Evolutionary conservation across 2,113 vertebrate genomes (phyloP), one percentile per base, ranked within the genome.

Genomic region (Trachemys scripta): DNA sequence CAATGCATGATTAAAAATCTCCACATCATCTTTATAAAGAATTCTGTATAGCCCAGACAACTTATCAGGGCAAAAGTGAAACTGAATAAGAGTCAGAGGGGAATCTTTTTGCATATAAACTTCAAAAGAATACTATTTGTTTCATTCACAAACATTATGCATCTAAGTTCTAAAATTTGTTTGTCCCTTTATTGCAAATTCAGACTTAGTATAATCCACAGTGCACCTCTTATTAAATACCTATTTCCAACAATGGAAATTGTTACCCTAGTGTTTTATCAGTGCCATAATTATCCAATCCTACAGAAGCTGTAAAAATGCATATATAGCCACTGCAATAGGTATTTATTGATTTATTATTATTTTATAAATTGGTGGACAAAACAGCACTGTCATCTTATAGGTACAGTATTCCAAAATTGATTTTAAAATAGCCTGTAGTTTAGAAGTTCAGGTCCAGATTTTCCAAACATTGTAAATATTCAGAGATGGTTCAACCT

Each of bases 141-240:
- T 72, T 72, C 19, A 72, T 72, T 72, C n/a, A 38, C n/a, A 89
- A 86, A 38, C 82, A 10, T 45, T 92, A 14, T 88, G 13, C 17
- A 69, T 75, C 50, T 89, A 85, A 62, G 50, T 88, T 53, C 49
- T 92, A 49, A 80, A 9, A 27, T 72, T 7, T 1, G 4, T 12
- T 90, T 95, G 29, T 53, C 72, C 76, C 53, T 89, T 65, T 69
- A 20, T 29, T 65, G 38, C 89, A 88, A 95, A 96, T 45, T 86
- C 42, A 82, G 69, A 92, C 82, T 82, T 84, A 85, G 56, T 85
- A 76, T 24, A 90, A 82, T 14, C 14, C 1, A 9, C n/a, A 20
- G 24, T 91, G 76, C 78, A 93, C 42, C 10, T 92, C 38, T 24
- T 12, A 83, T 84, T 90, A 69, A n/a, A 38, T 72, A 80, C 49